Evolutionary conservation across 2,888 invertebrate genomes (phyloP).

Genomic region (Boloria selene): DNA sequence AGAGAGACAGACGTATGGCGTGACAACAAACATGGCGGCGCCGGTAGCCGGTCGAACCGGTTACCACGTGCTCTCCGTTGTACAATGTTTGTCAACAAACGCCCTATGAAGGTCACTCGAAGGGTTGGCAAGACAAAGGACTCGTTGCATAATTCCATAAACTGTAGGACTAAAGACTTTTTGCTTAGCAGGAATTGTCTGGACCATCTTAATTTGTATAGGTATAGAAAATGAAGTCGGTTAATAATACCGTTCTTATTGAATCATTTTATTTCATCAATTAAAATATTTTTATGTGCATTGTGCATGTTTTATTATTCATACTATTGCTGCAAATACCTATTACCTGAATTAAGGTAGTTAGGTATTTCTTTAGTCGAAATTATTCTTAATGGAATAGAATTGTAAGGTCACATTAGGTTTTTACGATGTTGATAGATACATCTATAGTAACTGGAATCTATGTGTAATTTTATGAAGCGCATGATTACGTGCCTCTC

Average conservation of each 20-base stretch:
- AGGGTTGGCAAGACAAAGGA: slow-evolving; percentile 70
- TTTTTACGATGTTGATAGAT: too few species aligned
- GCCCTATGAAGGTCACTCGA: slow-evolving; percentile 75
- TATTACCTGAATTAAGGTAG: neutral
- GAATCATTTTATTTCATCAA: neutral
- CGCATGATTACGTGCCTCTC: slow-evolving; percentile 12
- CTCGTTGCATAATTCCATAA: slow-evolving; percentile 56
- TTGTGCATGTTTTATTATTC: neutral
- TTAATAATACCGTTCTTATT: neutral
- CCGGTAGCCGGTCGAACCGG: slow-evolving; percentile 77
- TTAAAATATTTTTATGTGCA: neutral
- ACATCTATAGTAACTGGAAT: neutral
- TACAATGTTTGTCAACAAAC: slow-evolving; percentile 81
- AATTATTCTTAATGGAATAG: neutral
- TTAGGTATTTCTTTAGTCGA: neutral
- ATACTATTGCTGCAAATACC: neutral
- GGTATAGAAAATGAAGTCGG: too few species aligned
- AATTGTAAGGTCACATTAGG: neutral
- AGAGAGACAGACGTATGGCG: slow-evolving; percentile 67
- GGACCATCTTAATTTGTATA: neutral
- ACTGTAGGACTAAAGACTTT: slow-evolving; percentile 32
- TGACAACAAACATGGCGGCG: slow-evolving; percentile 80
- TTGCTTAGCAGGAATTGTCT: slow-evolving; percentile 32
- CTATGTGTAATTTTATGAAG: slow-evolving; percentile 4
- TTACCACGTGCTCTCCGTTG: slow-evolving; percentile 78